phyloP scores from a whole-genome alignment of 1,140 invertebrate species.

The Temnothorax longispinosus region DNA sequence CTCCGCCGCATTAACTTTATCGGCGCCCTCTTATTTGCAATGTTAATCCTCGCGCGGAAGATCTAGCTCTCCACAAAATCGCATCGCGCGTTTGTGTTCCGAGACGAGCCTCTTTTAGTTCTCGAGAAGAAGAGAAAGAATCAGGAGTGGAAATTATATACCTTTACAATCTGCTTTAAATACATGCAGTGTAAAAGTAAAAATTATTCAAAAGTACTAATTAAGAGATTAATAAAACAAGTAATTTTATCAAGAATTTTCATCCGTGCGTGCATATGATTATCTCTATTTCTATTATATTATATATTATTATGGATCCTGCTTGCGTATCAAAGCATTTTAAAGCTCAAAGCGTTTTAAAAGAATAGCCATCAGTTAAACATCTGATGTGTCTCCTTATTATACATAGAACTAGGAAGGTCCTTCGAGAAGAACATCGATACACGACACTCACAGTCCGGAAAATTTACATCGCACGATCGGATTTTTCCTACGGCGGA shows the following conservation, averaged over 20 bases:
- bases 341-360: neutral
- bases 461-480: neutral
- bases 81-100: neutral
- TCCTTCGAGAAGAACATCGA: too few relatives aligned
- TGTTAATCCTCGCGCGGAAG: conserved; percentile 40
- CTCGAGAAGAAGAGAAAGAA: neutral
- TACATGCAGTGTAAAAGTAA: neutral
- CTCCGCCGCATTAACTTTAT: conserved; percentile 33
- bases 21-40: conserved; percentile 55
- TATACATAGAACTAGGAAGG: neutral
- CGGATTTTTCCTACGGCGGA: neutral
- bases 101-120: neutral
- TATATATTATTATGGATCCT: too few relatives aligned
- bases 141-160: neutral
- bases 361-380: neutral
- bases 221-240: neutral
- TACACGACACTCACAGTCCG: neutral
- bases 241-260: neutral
- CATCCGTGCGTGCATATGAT: neutral
- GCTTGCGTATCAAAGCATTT: neutral
- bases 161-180: neutral
- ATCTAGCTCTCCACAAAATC: conserved; percentile 10
- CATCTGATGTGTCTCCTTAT: neutral
- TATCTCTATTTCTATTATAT: too few relatives aligned
- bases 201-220: neutral